Base-by-base conservation (phyloP, 2,797 vertebrate species). In the Thalassophryne amazonica region DNA sequence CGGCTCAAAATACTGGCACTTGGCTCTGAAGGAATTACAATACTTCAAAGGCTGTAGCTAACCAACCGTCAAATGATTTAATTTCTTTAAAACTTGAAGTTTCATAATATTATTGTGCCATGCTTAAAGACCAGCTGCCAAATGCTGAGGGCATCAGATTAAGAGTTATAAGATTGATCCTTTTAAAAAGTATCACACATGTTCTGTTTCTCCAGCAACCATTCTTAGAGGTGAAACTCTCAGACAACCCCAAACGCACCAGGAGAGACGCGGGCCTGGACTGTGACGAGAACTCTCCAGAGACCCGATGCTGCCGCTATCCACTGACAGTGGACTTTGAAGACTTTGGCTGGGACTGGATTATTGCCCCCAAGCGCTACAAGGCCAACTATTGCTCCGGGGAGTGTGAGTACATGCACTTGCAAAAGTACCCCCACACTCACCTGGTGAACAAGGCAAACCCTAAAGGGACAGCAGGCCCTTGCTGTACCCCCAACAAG, bases 321-420 rank as follows among this genome's bases (percentile, higher is more conserved):
- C 95, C 96, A 0, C 91, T 99, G 69, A 97, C 94, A 0, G 95
- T 99, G 80, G 96, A 99, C 91, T 99, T 99, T 14, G 95, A 98
- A 82, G 94, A 93, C 51, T 95, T 98, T 1, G 96, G 95, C 50
- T 98, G 93, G 93, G 95, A 98, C 82, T 99, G 96, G 96, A 95
- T 99, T 89, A 97, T 99, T 2, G 96, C 96, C 19, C 96, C 96
- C 4, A 98, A 98, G 69, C 93, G 94, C 91, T 99, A 98, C 80
- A 99, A 97, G 89, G 96, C 96, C 14, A 97, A 99, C 73, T 97
- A 97, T 43, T 99, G 96, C 87, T 95, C 93, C 0, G 96, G 96
- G 81, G 95, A 99, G 87, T 99, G 96, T 15, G 96, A 97, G 88
- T 94, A 94, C 83, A 94, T 97, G 64, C 93, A 95, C 86, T 81